These are phyloP conservation scores for Ageneiosus marmoratus DNA, from an alignment of 2,113 vertebrate species.

Conservation along the genomic window DNA sequence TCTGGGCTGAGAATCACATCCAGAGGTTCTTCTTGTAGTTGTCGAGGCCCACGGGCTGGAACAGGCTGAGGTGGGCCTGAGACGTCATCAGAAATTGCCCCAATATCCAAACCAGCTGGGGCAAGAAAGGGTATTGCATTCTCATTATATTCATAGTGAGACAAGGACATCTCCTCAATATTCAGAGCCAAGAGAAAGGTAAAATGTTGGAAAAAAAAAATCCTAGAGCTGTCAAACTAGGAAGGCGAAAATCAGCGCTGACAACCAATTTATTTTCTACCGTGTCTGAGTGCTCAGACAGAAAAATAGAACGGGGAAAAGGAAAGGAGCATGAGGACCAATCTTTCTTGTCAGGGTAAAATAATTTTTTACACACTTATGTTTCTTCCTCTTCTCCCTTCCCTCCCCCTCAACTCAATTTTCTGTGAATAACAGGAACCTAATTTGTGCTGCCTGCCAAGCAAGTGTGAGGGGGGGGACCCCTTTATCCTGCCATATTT, in stretches of 20 bases:
- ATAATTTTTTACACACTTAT: conserved; percentile 33
- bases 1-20: conserved; percentile 96
- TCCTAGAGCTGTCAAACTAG: conserved; percentile 18
- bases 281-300: conserved; percentile 30
- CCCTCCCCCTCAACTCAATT: conserved; percentile 33
- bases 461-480: neutral
- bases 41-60: conserved; percentile 72
- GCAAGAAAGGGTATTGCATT: conserved; percentile 29
- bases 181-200: neutral
- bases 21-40: conserved; percentile 85
- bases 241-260: conserved; percentile 44
- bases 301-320: conserved; percentile 23
- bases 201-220: neutral
- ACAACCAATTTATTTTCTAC: conserved; percentile 50
- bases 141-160: conserved; percentile 13
- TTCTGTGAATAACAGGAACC: conserved; percentile 50
- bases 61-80: conserved; percentile 71
- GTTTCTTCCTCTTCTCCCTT: neutral
- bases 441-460: conserved; percentile 47
- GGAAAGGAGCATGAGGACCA: conserved; percentile 13
- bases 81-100: conserved; percentile 73
- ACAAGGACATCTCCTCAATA: neutral
- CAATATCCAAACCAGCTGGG: conserved; percentile 83
- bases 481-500: conserved; percentile 20
- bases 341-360: conserved; percentile 49